Conservation (phyloP, 2,888 invertebrate genomes). For the Zeuzera pyrina region DNA sequence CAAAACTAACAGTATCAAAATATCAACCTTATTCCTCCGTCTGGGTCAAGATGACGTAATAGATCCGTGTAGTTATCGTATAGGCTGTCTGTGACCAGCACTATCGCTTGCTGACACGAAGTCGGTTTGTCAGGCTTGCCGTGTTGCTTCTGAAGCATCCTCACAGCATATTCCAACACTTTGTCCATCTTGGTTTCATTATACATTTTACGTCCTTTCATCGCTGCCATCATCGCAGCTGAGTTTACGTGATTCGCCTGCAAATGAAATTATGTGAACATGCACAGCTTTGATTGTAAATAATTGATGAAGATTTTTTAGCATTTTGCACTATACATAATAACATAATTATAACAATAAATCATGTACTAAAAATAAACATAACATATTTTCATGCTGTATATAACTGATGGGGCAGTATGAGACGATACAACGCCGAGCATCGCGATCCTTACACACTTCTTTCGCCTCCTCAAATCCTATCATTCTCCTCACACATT, state of each 20-base stretch:
- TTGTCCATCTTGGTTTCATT: constrained; percentile 44
- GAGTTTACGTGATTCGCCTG: constrained; percentile 64
- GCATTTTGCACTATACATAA: too few relatives aligned
- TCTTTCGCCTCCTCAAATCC: too few relatives aligned
- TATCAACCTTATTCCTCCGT: constrained; percentile 47
- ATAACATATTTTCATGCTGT: too few relatives aligned
- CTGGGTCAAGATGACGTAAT: constrained; percentile 41
- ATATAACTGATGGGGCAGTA: too few relatives aligned
- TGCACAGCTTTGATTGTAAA: too few relatives aligned
- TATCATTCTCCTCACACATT: too few relatives aligned
- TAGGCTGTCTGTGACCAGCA: constrained; percentile 52
- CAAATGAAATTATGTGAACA: too few relatives aligned
- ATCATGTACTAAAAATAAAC: too few relatives aligned
- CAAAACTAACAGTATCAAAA: not conserved
- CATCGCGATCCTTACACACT: too few relatives aligned
- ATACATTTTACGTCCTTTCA: constrained; percentile 28
- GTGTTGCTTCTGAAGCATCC: constrained; percentile 32
- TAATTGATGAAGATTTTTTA: too few relatives aligned
- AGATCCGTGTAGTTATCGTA: constrained; percentile 40
- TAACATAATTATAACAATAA: too few relatives aligned
- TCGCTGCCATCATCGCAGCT: constrained; percentile 54
- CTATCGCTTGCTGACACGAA: constrained; percentile 60
- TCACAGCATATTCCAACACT: constrained; percentile 37
- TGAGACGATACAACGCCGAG: too few relatives aligned
- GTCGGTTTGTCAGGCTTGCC: constrained; percentile 26